A percentile compares a stretch with the other conserved stretches of the same genome.
These are phyloP conservation scores for Ceyx erithaca DNA, from an alignment of 2,797 vertebrate species.

Conservation along the genomic window DNA sequence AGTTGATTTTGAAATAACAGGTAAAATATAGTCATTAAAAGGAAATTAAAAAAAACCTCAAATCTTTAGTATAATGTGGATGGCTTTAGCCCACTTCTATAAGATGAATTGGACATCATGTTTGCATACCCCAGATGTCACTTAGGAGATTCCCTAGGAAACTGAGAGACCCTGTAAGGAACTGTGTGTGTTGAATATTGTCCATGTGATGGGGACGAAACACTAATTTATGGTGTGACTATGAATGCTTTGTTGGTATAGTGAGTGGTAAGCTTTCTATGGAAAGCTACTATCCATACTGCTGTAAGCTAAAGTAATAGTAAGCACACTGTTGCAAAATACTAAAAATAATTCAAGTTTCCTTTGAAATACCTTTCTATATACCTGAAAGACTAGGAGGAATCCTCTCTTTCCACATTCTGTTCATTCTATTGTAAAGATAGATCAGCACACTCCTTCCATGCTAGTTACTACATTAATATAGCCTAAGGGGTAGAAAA, in stretches of 20 bases:
- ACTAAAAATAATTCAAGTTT: not conserved
- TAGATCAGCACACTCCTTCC: not conserved
- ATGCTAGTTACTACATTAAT: not conserved
- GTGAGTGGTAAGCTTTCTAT: not conserved
- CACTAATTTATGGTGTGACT: not conserved
- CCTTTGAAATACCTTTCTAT: not conserved
- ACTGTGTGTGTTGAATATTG: not conserved
- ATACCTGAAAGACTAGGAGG: not conserved
- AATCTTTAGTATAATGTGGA: not conserved
- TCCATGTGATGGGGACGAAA: not conserved
- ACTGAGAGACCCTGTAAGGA: not conserved
- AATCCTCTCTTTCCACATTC: not conserved
- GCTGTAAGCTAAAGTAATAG: not conserved
- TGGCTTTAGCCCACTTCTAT: not conserved
- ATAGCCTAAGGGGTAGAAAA: not conserved
- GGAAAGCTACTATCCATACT: not conserved
- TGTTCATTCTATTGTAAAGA: not conserved
- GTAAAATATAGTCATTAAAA: not conserved
- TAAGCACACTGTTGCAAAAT: not conserved
- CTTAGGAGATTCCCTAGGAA: not conserved
- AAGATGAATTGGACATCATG: not conserved
- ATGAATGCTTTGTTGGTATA: not conserved
- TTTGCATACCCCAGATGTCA: not conserved
- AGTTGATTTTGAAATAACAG: not conserved
- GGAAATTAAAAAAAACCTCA: not conserved